Evolutionary conservation across 2,113 vertebrate species (phyloP).

Genomic region (Australoheros scitulus): DNA sequence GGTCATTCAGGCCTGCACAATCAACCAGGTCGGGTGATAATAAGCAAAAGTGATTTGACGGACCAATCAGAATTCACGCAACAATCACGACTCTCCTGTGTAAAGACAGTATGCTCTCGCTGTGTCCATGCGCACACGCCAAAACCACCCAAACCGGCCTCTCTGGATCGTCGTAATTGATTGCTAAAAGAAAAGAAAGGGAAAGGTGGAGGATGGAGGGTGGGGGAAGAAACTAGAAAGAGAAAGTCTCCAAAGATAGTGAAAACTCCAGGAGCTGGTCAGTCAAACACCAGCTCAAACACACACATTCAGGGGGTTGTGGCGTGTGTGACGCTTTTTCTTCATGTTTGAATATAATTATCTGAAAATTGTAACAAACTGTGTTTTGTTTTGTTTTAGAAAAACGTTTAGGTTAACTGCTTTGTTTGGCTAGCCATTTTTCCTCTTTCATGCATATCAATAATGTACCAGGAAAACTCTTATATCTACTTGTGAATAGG

Average conservation of each 20-base stretch:
- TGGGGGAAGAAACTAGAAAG: not conserved
- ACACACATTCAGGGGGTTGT: not conserved
- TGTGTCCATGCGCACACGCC: too few relatives aligned
- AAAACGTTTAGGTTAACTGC: not conserved
- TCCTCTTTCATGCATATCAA: not conserved
- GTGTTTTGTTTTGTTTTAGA: not conserved
- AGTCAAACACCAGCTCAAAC: too few relatives aligned
- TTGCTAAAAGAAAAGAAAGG: not conserved
- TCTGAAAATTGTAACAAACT: not conserved
- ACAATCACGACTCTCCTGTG: not conserved
- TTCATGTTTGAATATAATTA: not conserved
- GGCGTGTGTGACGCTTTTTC: too few relatives aligned
- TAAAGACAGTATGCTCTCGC: too few relatives aligned
- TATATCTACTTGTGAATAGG: not conserved
- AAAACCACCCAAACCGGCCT: too few relatives aligned
- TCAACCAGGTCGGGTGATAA: accelerated
- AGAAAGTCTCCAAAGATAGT: not conserved
- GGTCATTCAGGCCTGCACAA: not conserved
- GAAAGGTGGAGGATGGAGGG: not conserved
- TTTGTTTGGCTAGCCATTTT: not conserved
- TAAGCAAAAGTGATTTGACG: too few relatives aligned
- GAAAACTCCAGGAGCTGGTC: not conserved
- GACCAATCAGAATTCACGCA: not conserved
- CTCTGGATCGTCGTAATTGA: too few relatives aligned
- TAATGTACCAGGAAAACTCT: not conserved